A percentile compares a stretch with the other conserved stretches of the same genome.
Evolutionary conservation across 1,140 invertebrate genomes (phyloP).

Genomic region (Trichonephila clavipes): DNA sequence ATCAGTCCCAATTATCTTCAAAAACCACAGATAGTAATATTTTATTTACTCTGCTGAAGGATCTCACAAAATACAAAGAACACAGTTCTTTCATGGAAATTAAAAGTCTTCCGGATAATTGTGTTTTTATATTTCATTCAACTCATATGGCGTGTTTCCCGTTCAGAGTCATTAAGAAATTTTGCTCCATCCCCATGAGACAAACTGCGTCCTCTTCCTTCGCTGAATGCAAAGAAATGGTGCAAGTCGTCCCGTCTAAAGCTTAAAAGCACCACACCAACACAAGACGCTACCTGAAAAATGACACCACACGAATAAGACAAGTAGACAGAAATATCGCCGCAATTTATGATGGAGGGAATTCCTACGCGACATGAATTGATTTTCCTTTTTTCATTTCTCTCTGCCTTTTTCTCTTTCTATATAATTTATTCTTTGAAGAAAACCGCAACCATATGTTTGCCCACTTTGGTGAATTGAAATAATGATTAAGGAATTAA

Average conservation of each 20-base stretch:
- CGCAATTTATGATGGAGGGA: slow-evolving; percentile 52
- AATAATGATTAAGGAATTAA: slow-evolving; percentile 23
- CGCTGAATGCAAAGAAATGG: slow-evolving; percentile 34
- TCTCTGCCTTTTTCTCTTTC: not conserved
- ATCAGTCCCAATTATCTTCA: not conserved
- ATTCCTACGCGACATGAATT: slow-evolving; percentile 31
- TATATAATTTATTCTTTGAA: not conserved
- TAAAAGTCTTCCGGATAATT: slow-evolving; percentile 18
- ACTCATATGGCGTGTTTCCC: slow-evolving; percentile 49
- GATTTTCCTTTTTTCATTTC: not conserved
- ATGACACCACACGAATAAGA: slow-evolving; percentile 28
- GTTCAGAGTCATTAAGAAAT: slow-evolving; percentile 46
- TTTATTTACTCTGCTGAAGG: not conserved
- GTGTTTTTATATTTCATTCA: not conserved
- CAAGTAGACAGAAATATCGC: slow-evolving; percentile 50
- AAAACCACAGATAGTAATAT: not conserved
- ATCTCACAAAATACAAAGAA: not conserved
- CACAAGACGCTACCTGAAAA: slow-evolving; percentile 48
- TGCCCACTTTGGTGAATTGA: not conserved
- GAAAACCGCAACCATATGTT: not conserved
- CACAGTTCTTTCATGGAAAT: slow-evolving; percentile 13
- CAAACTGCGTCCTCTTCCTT: not conserved
- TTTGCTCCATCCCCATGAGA: not conserved
- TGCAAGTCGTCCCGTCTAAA: not conserved
- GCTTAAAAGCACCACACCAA: slow-evolving; percentile 41